Conservation (phyloP, 2,113 vertebrate genomes). For the Antennarius striatus region DNA sequence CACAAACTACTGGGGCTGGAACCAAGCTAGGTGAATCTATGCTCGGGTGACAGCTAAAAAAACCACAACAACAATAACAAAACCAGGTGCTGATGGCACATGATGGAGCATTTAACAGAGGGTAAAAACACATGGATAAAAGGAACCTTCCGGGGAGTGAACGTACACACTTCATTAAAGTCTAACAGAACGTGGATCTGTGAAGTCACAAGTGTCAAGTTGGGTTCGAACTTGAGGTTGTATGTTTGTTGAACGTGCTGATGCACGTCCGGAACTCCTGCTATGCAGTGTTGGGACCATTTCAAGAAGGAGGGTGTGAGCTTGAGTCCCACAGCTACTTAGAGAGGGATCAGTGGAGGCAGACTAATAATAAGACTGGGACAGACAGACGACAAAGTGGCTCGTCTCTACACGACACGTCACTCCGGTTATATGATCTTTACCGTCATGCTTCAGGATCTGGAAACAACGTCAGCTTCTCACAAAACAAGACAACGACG, state of each 20-base stretch:
- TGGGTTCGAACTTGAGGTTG: neutral
- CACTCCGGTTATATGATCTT: slow-evolving; percentile 34
- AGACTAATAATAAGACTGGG: slow-evolving; percentile 1
- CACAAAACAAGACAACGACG: slow-evolving; percentile 40
- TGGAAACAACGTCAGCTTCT: slow-evolving; percentile 46
- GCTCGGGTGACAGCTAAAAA: neutral
- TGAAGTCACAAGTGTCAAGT: too few species aligned
- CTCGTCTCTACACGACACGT: slow-evolving; percentile 28
- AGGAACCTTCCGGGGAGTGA: too few species aligned
- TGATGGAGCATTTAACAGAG: neutral
- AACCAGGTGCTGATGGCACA: neutral
- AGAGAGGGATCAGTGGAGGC: slow-evolving; percentile 40
- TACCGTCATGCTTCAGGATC: slow-evolving; percentile 71
- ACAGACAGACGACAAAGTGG: neutral
- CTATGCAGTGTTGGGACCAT: slow-evolving; percentile 27
- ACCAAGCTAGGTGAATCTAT: slow-evolving; percentile 3
- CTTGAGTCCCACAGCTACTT: slow-evolving; percentile 24
- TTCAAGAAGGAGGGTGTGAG: slow-evolving; percentile 29
- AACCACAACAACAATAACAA: neutral
- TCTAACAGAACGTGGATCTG: neutral
- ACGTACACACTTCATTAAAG: neutral
- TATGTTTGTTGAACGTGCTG: slow-evolving; percentile 28
- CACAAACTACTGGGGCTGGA: slow-evolving; percentile 29
- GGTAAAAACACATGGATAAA: too few species aligned
- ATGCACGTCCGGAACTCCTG: slow-evolving; percentile 41